Evolutionary conservation across 2,888 invertebrate species (phyloP).

Genomic region (Achlya flavicornis): DNA sequence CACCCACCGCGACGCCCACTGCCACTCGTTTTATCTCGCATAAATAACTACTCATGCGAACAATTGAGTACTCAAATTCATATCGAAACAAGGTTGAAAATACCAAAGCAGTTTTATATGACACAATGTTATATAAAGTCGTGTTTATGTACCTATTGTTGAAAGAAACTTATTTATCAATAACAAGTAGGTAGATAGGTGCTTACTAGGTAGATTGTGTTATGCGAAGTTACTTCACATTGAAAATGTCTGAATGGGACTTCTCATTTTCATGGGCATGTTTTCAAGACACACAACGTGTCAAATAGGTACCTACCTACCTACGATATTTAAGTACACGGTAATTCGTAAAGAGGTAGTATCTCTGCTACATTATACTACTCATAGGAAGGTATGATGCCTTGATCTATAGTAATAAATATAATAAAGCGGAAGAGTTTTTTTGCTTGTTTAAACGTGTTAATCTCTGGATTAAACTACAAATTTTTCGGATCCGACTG

Average conservation of each 20-base stretch:
- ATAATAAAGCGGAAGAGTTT: too few relatives aligned
- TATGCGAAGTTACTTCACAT: slow-evolving; percentile 44
- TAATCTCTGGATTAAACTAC: too few relatives aligned
- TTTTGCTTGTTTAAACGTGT: too few relatives aligned
- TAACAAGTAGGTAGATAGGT: slow-evolving; percentile 53
- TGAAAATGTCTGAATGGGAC: slow-evolving; percentile 27
- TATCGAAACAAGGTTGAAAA: slow-evolving; percentile 34
- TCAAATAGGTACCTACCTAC: too few relatives aligned
- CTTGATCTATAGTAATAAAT: too few relatives aligned
- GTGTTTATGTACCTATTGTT: slow-evolving; percentile 73
- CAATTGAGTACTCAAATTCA: slow-evolving; percentile 48
- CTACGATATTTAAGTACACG: too few relatives aligned
- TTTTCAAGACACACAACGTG: too few relatives aligned
- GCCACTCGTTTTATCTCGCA: slow-evolving; percentile 77
- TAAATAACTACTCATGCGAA: slow-evolving; percentile 56
- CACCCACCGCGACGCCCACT: slow-evolving; percentile 77
- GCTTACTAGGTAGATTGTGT: slow-evolving; percentile 38
- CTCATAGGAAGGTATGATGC: too few relatives aligned
- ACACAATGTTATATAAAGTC: slow-evolving; percentile 70
- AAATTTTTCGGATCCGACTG: too few relatives aligned
- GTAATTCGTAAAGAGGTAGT: slow-evolving; percentile 13
- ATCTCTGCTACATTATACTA: slow-evolving; percentile 12
- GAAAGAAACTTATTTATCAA: slow-evolving; percentile 79
- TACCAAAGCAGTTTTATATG: slow-evolving; percentile 26
- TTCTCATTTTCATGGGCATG: too few relatives aligned